Base-by-base conservation (phyloP, 2,113 vertebrate genomes). In the Rhinolophus ferrumequinum region DNA sequence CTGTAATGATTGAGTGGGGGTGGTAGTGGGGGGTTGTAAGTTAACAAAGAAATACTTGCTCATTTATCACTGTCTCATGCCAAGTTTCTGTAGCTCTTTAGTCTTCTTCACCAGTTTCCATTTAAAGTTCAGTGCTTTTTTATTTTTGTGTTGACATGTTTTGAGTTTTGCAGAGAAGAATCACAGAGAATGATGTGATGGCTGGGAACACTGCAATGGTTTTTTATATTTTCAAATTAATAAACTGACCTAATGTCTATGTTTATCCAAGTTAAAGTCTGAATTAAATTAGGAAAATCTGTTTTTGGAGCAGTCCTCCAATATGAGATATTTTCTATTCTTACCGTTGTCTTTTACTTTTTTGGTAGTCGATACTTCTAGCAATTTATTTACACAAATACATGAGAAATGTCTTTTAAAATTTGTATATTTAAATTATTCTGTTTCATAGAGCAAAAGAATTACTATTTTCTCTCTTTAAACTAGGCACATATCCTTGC, bases 251-350 rank as follows among this genome's bases (percentile, higher is more conserved):
- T 56, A 70, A 33, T 72, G 76, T 69, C 89, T 67, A 22, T 79
- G 73, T 87, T 90, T 94, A 54, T 93, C 83, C 75, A 76, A 87
- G 69, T 56, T 75, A 69, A 79, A 87, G 38, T 90, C 83, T 97
- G 90, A 22, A 58, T 96, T 62, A 79, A 85, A 88, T 95, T 95
- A 92, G 73, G 41, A 72, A 83, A 85, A 64, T 56, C 64, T 81
- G 14, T 88, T 96, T 87, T 93, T 47, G 79, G 38, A 76, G 10
- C 35, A 67, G n/a, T 60, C 30, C n/a, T 96, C n/a, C 16, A 58
- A 94, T 22, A 66, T 75, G 73, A 89, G 33, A 24, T 86, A 12
- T 33, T 84, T 80, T 73, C 67, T 70, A 18, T 80, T 73, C 67
- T 70, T 26, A 3, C 18, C 33, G 38, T 73, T 77, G 44, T 73